Evolutionary conservation across 2,888 invertebrate species (phyloP).

Genomic region (Ctena decussata): DNA sequence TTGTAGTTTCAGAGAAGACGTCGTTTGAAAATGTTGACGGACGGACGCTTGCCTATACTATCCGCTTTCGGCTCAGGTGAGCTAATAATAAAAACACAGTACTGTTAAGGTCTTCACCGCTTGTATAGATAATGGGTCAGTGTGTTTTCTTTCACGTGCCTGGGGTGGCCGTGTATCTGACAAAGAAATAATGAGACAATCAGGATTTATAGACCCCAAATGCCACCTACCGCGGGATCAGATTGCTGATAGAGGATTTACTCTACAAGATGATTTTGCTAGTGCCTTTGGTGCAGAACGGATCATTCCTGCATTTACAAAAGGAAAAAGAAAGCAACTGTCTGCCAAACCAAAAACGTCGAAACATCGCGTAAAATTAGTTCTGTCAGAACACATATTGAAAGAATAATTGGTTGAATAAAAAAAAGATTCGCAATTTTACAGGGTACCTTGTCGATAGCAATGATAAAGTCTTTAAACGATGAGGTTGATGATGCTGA

Average conservation of each 20-base stretch:
- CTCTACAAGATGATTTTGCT: slow-evolving; percentile 64
- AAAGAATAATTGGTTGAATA: neutral
- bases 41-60: too few relatives aligned
- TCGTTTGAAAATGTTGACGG: too few relatives aligned
- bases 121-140: slow-evolving; percentile 36
- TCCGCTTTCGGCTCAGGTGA: neutral
- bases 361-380: neutral
- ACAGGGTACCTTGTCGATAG: neutral
- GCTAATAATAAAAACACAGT: neutral
- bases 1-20: too few relatives aligned
- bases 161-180: slow-evolving; percentile 58
- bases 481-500: neutral
- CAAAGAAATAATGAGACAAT: slow-evolving; percentile 38
- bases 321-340: neutral
- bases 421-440: neutral
- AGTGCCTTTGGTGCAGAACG: slow-evolving; percentile 51
- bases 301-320: slow-evolving; percentile 54
- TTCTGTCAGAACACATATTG: neutral
- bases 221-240: slow-evolving; percentile 60
- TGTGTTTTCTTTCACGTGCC: slow-evolving; percentile 29
- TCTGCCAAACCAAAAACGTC: neutral
- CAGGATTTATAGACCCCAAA: slow-evolving; percentile 45
- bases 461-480: neutral
- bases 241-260: slow-evolving; percentile 65
- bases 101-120: slow-evolving; percentile 26